phyloP scores from a whole-genome alignment of 2,797 vertebrate genomes.

The Melanotaenia nigrans region DNA sequence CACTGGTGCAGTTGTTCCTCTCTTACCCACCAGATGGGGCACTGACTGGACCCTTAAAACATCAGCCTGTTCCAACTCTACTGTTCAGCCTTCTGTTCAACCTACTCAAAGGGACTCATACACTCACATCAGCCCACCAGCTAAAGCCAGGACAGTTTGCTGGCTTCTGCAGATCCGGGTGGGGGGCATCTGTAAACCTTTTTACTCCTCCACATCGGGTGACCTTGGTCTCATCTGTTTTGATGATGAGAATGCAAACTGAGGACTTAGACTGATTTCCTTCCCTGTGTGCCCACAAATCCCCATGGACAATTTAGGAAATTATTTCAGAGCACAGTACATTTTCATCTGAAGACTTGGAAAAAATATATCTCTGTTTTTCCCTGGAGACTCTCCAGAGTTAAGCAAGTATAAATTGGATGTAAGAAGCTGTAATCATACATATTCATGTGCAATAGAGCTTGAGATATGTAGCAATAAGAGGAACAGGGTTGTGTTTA shows the following conservation, averaged over 20 bases:
- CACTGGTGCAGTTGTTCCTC: constrained; percentile 39
- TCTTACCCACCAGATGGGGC: constrained; percentile 72
- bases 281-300: constrained; percentile 35
- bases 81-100: constrained; percentile 19
- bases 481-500: constrained; percentile 25
- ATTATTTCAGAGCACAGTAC: constrained; percentile 38
- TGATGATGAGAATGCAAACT: constrained; percentile 46
- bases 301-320: constrained; percentile 52
- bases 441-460: constrained; percentile 25
- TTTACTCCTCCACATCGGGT: constrained; percentile 32
- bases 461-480: constrained; percentile 28
- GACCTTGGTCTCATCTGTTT: constrained; percentile 57
- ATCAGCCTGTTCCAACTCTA: constrained; percentile 13
- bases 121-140: constrained; percentile 45
- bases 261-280: constrained; percentile 24
- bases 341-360: constrained; percentile 48
- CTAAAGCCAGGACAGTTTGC: constrained; percentile 45
- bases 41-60: constrained; percentile 32
- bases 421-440: constrained; percentile 48
- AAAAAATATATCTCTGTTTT: constrained; percentile 40
- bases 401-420: constrained; percentile 56
- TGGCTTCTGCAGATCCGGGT: constrained; percentile 22
- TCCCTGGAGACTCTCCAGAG: constrained; percentile 42
- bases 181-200: constrained; percentile 28
- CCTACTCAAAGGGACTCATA: constrained; percentile 41